Evolutionary conservation across 2,113 vertebrate genomes (phyloP).

Genomic region (Megatriorchis doriae): DNA sequence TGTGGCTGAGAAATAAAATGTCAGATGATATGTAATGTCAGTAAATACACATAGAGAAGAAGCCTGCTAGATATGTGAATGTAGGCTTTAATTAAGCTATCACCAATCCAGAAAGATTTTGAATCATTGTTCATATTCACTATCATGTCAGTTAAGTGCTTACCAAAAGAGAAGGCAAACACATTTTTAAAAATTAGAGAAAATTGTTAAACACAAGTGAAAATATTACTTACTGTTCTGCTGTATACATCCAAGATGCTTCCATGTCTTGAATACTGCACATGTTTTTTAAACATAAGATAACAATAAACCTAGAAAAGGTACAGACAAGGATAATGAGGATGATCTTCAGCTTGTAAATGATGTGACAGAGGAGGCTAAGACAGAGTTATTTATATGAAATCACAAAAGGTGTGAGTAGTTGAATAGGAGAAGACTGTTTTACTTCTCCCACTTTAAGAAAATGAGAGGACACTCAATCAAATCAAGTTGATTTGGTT

Average conservation of each 20-base stretch:
- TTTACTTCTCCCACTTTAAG: neutral
- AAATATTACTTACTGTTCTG: neutral
- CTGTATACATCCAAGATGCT: neutral
- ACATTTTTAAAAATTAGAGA: neutral
- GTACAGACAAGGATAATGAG: neutral
- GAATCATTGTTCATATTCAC: neutral
- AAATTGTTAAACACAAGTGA: neutral
- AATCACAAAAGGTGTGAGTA: neutral
- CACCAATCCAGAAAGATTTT: neutral
- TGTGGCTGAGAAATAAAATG: neutral
- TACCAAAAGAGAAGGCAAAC: neutral
- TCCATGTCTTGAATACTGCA: neutral
- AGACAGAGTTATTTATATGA: neutral
- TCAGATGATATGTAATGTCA: neutral
- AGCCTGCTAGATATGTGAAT: neutral
- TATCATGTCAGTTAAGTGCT: neutral
- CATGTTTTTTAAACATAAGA: neutral
- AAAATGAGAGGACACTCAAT: neutral
- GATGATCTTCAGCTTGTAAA: neutral
- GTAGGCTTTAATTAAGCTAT: neutral
- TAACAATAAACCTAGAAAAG: neutral
- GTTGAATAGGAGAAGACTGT: neutral
- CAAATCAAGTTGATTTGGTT: neutral
- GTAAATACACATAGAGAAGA: neutral
- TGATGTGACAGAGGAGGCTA: neutral